Percentiles rank a stretch among this genome's conserved stretches.
Conservation (phyloP, 2,797 vertebrate species). For the Serranus cabrilla region DNA sequence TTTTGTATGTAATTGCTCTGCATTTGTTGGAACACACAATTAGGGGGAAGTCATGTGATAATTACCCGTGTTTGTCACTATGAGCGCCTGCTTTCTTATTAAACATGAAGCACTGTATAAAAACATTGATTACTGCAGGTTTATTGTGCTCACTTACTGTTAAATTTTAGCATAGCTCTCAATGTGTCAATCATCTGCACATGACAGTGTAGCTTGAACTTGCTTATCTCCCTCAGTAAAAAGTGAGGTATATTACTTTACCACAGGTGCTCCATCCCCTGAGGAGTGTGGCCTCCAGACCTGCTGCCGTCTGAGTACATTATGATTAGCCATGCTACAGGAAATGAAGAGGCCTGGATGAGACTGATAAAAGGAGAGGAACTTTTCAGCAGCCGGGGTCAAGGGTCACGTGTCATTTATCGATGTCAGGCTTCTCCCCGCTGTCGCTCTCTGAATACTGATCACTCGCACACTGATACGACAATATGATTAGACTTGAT, state of each 20-base stretch:
- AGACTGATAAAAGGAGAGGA: slow-evolving; percentile 52
- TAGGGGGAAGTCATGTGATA: too few species aligned
- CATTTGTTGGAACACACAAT: too few species aligned
- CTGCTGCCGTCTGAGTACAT: slow-evolving; percentile 33
- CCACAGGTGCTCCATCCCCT: slow-evolving; percentile 27
- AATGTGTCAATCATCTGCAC: background rate
- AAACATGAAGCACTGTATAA: background rate
- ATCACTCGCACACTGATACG: slow-evolving; percentile 46
- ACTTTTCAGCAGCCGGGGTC: slow-evolving; percentile 57
- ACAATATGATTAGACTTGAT: slow-evolving; percentile 70
- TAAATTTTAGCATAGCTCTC: background rate
- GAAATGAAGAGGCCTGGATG: slow-evolving; percentile 53
- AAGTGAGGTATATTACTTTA: background rate
- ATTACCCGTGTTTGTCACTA: too few species aligned
- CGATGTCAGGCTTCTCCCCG: slow-evolving; percentile 59
- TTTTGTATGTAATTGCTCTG: too few species aligned
- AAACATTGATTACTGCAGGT: background rate
- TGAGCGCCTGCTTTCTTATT: background rate
- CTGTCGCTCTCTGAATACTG: slow-evolving; percentile 61
- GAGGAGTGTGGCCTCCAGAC: slow-evolving; percentile 7
- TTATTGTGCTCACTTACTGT: background rate
- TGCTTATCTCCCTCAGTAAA: background rate
- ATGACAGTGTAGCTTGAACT: background rate
- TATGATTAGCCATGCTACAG: slow-evolving; percentile 49
- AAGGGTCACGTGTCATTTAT: slow-evolving; percentile 71